These are phyloP conservation scores for Andricus grossulariae DNA, from an alignment of 1,140 invertebrate species.

Conservation along the genomic window DNA sequence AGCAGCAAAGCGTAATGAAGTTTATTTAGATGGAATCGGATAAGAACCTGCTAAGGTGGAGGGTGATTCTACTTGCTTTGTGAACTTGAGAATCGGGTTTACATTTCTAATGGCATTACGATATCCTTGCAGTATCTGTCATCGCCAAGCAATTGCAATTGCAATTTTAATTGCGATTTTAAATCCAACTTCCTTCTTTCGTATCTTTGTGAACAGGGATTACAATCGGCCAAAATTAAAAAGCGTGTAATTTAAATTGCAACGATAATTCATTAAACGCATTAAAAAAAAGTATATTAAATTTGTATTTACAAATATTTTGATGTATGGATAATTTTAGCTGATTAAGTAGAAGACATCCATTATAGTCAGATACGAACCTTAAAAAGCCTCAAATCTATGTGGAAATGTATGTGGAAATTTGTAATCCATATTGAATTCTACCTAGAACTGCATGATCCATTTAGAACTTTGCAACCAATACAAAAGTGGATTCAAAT, in stretches of 20 bases:
- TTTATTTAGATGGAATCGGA: slow-evolving; percentile 62
- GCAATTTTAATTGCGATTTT: slow-evolving; percentile 7
- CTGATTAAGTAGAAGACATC: too few species aligned
- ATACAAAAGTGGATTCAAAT: too few species aligned
- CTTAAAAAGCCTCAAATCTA: too few species aligned
- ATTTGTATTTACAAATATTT: too few species aligned
- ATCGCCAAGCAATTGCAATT: slow-evolving; percentile 18
- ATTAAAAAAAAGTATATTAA: too few species aligned
- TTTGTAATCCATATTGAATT: too few species aligned
- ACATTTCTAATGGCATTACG: slow-evolving; percentile 45
- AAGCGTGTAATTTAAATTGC: slow-evolving; percentile 9
- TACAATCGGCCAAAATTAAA: neutral
- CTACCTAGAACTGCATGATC: too few species aligned
- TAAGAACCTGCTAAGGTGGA: slow-evolving; percentile 55
- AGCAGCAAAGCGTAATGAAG: slow-evolving; percentile 63
- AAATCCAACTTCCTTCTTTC: neutral
- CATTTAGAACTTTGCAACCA: too few species aligned
- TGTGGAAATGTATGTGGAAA: too few species aligned
- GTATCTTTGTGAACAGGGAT: neutral
- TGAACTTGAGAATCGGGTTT: slow-evolving; percentile 54
- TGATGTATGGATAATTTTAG: too few species aligned
- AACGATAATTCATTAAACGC: too few species aligned
- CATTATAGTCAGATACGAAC: too few species aligned
- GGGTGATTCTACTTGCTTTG: slow-evolving; percentile 50
- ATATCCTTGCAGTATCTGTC: slow-evolving; percentile 23